Base-by-base conservation (phyloP, 2,888 invertebrate genomes). In the Blastobasis lacticolella region DNA sequence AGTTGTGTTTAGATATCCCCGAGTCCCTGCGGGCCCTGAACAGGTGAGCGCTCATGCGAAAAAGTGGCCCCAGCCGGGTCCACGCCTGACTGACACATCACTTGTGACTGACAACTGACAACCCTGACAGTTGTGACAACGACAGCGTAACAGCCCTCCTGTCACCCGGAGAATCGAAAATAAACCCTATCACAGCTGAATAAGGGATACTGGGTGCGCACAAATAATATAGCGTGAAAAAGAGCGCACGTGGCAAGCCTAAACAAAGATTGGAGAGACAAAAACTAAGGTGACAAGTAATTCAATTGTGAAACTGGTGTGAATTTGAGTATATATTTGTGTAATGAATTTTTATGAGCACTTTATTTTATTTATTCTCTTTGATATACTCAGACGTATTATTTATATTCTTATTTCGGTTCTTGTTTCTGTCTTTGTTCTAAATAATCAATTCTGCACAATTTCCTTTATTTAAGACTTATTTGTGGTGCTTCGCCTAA, bases 31-130 rank as follows among this genome's bases (percentile, higher is more conserved):
- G 49, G 55, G 61, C 73, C 71, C 74, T 72, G 77, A 81, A 71
- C 73, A 77, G 72, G 75, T 74, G 78, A 66, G 75, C 78, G 71
- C 73, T 80, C 78, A 78, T 73, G 81, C 81, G 81, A 75, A 79
- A 85, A 84, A 83, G 77, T 80, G 74, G 76, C 68, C 69, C 71
- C 63, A 65, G 69, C 71, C 68, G 74, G 76, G 68, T 69, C 71
- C 63, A 65, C 70, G 72, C 68, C 64, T 73, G 77, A 67, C 71
- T 82, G 78, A 75, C 75, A 77, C 75, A 75, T 71, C 69, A 66
- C 67, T 67, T 67, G 69, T 80, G 80, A 81, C 73, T 78, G 78
- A 76, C 73, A 77, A 71, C 70, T 72, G 71, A 68, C 70, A 70
- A 61, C 46, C 52, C 49, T 62, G 23, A 23, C 52, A 59, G 52